Base-by-base conservation (phyloP, 2,113 vertebrate genomes). In the Aleadryas rufinucha region DNA sequence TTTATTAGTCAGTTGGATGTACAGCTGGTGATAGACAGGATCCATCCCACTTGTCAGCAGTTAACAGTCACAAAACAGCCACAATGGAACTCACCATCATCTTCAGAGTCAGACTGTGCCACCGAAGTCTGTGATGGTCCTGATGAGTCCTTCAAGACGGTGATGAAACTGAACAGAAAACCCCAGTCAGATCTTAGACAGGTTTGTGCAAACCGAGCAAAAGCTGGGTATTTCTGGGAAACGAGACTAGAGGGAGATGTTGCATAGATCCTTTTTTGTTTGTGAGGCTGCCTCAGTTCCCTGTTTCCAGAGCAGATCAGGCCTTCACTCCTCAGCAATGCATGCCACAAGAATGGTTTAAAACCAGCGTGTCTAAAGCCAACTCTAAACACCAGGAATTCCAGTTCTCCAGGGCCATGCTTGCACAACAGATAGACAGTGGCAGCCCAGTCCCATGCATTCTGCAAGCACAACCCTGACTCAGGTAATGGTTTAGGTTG, bases 111-210 rank as follows among this genome's bases (percentile, higher is more conserved):
- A 60, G 19, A 28, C 30, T 61, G 44, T 9, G 45, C 33, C 80
- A 37, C 16, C 2, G 7, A 41, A 9, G 10, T 21, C 52, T 22
- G 66, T 6, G 50, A 60, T 11, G 85, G 68, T 82, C 19, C 64
- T 28, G 88, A 52, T 0, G 92, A 76, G 19, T 68, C 54, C 77
- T 96, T 95, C 65, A 50, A 64, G 44, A 95, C 79, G 39, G 84
- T 96, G 57, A 98, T 97, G 47, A 65, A 95, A 39, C 97, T 98
- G 61, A 83, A 96, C 13, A 88, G 84, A 95, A 94, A 94, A 45
- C 2, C 17, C 41, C 50, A 54, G 66, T 93, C 37, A 93, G 42
- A 77, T 37, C 50, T 64, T 11, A 27, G 16, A 41, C 16, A 81
- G 8, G 11, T 68, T 64, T 69, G n/a, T 42, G 52, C 42, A 87